Conservation (phyloP, 2,113 vertebrate genomes). For the Conger conger region DNA sequence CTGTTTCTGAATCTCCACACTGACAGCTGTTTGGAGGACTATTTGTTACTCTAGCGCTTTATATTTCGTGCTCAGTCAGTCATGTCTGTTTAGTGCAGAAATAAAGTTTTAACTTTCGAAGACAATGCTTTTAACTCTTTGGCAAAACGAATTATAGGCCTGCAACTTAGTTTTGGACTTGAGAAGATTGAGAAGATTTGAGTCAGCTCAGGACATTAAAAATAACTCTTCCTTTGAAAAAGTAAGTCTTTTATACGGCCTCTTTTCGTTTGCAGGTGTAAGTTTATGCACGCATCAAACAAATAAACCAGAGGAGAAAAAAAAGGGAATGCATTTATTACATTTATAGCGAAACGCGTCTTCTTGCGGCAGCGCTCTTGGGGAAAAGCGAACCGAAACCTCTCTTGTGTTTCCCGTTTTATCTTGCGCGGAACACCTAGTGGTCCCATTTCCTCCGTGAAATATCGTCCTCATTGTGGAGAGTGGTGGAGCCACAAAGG, state of each 20-base stretch:
- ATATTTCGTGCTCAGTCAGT: conserved; percentile 7
- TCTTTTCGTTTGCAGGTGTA: not conserved
- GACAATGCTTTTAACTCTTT: not conserved
- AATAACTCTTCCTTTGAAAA: not conserved
- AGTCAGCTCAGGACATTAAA: not conserved
- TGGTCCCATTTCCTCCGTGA: not conserved
- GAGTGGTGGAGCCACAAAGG: not conserved
- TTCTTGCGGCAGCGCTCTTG: not conserved
- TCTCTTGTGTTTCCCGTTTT: not conserved
- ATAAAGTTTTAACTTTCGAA: not conserved
- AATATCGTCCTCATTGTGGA: not conserved
- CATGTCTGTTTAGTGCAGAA: conserved; percentile 4
- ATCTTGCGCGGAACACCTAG: not conserved
- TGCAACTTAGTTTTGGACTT: not conserved
- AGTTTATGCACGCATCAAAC: not conserved
- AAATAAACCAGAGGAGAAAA: not conserved
- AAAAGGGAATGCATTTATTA: not conserved
- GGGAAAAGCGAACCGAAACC: not conserved
- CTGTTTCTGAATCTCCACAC: not conserved
- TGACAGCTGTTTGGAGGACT: conserved; percentile 17
- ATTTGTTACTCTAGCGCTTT: conserved; percentile 25
- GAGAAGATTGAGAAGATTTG: no score
- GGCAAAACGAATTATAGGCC: not conserved
- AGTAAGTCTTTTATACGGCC: not conserved
- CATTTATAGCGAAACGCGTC: not conserved